Conservation (phyloP, 2,888 invertebrate species). For the Drosophila paranaensis region DNA sequence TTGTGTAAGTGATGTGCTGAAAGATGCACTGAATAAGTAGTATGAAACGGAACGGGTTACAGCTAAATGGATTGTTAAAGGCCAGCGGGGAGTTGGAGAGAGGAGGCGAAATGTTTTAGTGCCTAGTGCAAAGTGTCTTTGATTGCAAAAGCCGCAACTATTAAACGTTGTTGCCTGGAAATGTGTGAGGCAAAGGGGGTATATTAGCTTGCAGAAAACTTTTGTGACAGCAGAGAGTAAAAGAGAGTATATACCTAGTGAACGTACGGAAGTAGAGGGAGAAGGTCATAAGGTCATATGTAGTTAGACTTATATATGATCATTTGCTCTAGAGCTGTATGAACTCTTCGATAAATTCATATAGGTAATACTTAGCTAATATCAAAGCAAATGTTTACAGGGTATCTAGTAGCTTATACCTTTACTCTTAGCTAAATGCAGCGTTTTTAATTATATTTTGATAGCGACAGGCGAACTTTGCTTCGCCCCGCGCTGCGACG, state of each 20-base stretch:
- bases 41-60: constrained; percentile 18
- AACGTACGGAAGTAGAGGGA: no score
- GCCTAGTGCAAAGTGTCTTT: constrained; percentile 55
- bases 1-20: constrained; percentile 67
- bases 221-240: neutral
- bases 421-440: constrained; percentile 10
- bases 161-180: constrained; percentile 17
- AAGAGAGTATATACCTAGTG: neutral
- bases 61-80: neutral
- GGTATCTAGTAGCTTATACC: neutral
- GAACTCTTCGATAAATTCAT: no score
- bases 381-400: neutral
- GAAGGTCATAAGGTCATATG: no score
- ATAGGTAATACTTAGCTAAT: no score
- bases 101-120: constrained; percentile 13
- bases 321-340: no score
- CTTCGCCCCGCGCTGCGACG: constrained; percentile 2
- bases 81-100: neutral
- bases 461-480: constrained; percentile 26
- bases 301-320: no score
- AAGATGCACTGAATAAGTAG: constrained; percentile 38
- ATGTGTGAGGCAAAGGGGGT: neutral
- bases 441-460: constrained; percentile 67
- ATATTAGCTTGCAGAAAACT: neutral
- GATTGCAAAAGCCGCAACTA: constrained; percentile 70